These are phyloP conservation scores for Eugnorisma glareosa DNA, from an alignment of 2,888 invertebrate genomes.

Conservation along the genomic window DNA sequence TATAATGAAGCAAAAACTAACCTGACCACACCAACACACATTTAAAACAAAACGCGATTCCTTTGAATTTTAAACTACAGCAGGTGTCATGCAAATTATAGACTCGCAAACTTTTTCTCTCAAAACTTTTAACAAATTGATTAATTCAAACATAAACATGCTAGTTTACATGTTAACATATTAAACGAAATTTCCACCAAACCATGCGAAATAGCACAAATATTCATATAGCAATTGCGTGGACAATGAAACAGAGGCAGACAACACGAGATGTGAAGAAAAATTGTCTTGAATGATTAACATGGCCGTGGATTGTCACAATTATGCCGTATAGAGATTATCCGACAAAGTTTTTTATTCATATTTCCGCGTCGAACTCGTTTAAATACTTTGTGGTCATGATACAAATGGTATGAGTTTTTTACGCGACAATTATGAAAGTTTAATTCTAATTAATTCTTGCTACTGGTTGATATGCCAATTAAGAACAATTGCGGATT, in stretches of 20 bases:
- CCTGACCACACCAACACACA: not conserved
- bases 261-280: constrained; percentile 57
- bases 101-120: constrained; percentile 9
- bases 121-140: constrained; percentile 15
- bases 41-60: constrained; percentile 18
- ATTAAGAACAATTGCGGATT: constrained; percentile 23
- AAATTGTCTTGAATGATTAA: constrained; percentile 48
- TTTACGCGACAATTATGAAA: constrained; percentile 37
- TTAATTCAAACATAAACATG: constrained; percentile 24
- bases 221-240: constrained; percentile 40
- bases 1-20: not conserved
- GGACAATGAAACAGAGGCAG: constrained; percentile 21
- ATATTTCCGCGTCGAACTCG: constrained; percentile 40
- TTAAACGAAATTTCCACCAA: constrained; percentile 34
- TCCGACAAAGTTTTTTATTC: constrained; percentile 12
- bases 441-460: constrained; percentile 32
- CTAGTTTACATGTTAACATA: constrained; percentile 23
- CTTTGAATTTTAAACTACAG: constrained; percentile 25
- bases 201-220: constrained; percentile 11
- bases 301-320: constrained; percentile 56
- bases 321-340: constrained; percentile 47
- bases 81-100: constrained; percentile 5
- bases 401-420: constrained; percentile 34
- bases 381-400: constrained; percentile 41
- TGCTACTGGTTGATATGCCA: constrained; percentile 1